Conservation (phyloP, 92 coral and sea anemone species). For the Meandrina meandrites region DNA sequence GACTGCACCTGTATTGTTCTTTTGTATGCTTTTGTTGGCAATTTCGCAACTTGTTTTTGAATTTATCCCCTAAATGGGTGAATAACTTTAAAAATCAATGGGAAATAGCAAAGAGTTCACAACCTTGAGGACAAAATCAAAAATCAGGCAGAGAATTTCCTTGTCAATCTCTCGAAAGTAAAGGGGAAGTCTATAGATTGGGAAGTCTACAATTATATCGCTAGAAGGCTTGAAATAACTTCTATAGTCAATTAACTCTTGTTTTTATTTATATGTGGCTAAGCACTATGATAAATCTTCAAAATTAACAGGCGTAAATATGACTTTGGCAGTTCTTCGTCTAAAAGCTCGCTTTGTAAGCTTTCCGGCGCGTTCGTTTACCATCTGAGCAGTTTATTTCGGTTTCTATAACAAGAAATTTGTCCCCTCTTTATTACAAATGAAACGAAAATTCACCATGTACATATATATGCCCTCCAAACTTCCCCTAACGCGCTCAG, state of each 20-base stretch:
- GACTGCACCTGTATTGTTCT: not conserved
- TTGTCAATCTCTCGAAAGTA: not conserved
- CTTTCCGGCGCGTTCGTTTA: too few species aligned
- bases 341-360: not conserved
- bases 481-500: not conserved
- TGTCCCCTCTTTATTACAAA: too few species aligned
- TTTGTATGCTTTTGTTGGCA: not conserved
- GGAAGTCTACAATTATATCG: not conserved
- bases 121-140: not conserved
- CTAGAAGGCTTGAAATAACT: not conserved
- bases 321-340: not conserved
- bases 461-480: not conserved
- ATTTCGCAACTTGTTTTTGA: not conserved
- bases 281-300: not conserved
- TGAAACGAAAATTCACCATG: too few species aligned
- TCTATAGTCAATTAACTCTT: not conserved
- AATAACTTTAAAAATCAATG: not conserved
- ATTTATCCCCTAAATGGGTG: not conserved
- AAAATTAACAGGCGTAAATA: not conserved
- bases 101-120: not conserved
- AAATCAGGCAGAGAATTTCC: not conserved
- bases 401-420: too few species aligned
- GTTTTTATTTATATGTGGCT: too few species aligned
- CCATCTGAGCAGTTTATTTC: too few species aligned
- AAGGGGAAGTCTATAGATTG: not conserved